phyloP scores from a whole-genome alignment of 2,888 invertebrate genomes.

The Andrena chrysosceles region DNA sequence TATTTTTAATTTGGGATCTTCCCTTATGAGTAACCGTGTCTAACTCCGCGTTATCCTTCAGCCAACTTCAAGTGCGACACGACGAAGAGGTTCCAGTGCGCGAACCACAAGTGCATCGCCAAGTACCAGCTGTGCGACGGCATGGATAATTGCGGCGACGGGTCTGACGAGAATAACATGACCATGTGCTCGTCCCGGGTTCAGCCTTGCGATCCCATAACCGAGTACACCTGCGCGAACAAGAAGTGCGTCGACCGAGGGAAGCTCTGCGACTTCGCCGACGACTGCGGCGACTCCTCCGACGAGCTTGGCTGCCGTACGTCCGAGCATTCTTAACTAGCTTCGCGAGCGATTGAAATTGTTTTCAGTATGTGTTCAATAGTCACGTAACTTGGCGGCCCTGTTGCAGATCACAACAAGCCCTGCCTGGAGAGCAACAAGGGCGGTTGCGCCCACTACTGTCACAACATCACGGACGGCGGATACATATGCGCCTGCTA shows the following conservation, averaged over 20 bases:
- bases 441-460: constrained; percentile 97
- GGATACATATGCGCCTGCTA: constrained; percentile 97
- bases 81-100: constrained; percentile 94
- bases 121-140: constrained; percentile 95
- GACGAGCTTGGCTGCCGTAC: constrained; percentile 96
- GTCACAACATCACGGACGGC: constrained; percentile 92
- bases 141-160: constrained; percentile 97
- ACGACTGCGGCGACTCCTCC: constrained; percentile 96
- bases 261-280: constrained; percentile 94
- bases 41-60: constrained; percentile 59
- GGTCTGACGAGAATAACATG: constrained; percentile 98
- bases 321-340: constrained; percentile 73
- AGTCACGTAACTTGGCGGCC: not conserved
- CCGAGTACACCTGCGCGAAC: constrained; percentile 95
- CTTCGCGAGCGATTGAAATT: not conserved
- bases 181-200: constrained; percentile 92
- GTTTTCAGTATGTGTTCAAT: not conserved
- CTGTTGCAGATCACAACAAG: constrained; percentile 83
- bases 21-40: too few relatives aligned
- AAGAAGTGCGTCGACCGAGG: constrained; percentile 92
- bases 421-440: constrained; percentile 84
- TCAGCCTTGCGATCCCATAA: constrained; percentile 91
- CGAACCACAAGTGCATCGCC: constrained; percentile 94
- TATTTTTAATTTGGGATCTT: too few relatives aligned
- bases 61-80: constrained; percentile 95